A percentile compares a stretch with the other conserved stretches of the same genome.
Evolutionary conservation across 2,797 vertebrate species (phyloP).

Genomic region (Crossoptilon crossoptilon): DNA sequence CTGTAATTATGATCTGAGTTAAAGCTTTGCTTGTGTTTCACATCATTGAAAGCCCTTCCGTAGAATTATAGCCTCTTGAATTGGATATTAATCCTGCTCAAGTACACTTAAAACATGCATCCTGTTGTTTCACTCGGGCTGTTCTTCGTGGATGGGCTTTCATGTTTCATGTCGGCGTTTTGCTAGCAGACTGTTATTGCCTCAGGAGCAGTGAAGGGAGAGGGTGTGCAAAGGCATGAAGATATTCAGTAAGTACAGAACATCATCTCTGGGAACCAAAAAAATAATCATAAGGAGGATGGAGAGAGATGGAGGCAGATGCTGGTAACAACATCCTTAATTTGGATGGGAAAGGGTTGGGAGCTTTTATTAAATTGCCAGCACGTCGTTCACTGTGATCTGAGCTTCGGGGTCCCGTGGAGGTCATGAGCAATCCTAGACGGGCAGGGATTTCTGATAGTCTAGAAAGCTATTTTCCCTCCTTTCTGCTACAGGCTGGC

Average conservation of each 20-base stretch:
- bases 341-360: background rate
- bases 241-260: background rate
- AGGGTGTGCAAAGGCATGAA: background rate
- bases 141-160: background rate
- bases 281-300: background rate
- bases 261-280: background rate
- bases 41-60: constrained; percentile 46
- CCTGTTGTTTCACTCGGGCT: background rate
- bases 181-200: constrained; percentile 10
- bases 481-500: constrained; percentile 1
- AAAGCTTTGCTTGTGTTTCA: constrained; percentile 70
- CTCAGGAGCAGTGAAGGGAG: background rate
- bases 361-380: constrained; percentile 2
- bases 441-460: background rate
- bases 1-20: constrained; percentile 48
- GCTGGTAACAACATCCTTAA: background rate
- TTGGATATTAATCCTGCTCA: constrained; percentile 33
- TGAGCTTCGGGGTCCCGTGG: background rate
- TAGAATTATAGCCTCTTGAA: constrained; percentile 51
- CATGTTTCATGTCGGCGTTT: background rate
- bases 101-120: constrained; percentile 48
- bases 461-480: background rate
- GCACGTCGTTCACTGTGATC: background rate
- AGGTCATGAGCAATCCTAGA: background rate
- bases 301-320: background rate